Conservation (phyloP, 2,888 invertebrate genomes). For the Hirtodrosophila confusa region DNA sequence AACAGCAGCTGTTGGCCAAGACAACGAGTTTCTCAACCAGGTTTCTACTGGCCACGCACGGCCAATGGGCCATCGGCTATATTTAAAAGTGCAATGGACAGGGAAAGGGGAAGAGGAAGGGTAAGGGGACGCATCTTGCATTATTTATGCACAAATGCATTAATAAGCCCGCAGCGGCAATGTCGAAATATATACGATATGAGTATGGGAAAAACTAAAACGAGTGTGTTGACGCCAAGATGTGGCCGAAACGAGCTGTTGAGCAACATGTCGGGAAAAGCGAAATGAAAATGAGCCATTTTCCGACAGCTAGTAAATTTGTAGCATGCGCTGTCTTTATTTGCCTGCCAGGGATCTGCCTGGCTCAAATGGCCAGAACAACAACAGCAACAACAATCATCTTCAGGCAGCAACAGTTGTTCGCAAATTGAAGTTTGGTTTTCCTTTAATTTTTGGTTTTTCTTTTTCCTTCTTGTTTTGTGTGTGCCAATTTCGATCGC, state of each 20-base stretch:
- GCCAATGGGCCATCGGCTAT: slow-evolving; percentile 44
- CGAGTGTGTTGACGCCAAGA: slow-evolving; percentile 16
- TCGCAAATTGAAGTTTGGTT: slow-evolving; percentile 51
- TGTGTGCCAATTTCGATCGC: slow-evolving; percentile 55
- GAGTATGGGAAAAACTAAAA: slow-evolving; percentile 18
- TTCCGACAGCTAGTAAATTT: slow-evolving; percentile 69
- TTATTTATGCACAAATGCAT: slow-evolving; percentile 68
- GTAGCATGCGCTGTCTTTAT: slow-evolving; percentile 16
- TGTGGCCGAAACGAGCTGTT: slow-evolving; percentile 32
- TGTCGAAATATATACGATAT: slow-evolving; percentile 40
- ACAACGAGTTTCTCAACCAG: slow-evolving; percentile 25
- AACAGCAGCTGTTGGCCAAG: slow-evolving; percentile 12
- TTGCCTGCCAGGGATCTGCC: slow-evolving; percentile 19
- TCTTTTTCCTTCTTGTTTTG: neutral
- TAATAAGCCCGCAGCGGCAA: slow-evolving; percentile 49
- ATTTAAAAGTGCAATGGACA: slow-evolving; percentile 59
- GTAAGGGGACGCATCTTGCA: slow-evolving; percentile 27
- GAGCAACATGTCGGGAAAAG: slow-evolving; percentile 42
- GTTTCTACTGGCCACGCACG: slow-evolving; percentile 30
- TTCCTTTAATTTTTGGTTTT: slow-evolving; percentile 3
- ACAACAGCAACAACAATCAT: slow-evolving; percentile 11
- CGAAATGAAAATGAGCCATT: slow-evolving; percentile 56
- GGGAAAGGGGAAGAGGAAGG: too few relatives aligned
- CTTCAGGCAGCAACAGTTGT: slow-evolving; percentile 47
- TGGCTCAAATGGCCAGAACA: slow-evolving; percentile 8